Conservation (phyloP, 2,797 vertebrate species). For the Xenentodon cancila region DNA sequence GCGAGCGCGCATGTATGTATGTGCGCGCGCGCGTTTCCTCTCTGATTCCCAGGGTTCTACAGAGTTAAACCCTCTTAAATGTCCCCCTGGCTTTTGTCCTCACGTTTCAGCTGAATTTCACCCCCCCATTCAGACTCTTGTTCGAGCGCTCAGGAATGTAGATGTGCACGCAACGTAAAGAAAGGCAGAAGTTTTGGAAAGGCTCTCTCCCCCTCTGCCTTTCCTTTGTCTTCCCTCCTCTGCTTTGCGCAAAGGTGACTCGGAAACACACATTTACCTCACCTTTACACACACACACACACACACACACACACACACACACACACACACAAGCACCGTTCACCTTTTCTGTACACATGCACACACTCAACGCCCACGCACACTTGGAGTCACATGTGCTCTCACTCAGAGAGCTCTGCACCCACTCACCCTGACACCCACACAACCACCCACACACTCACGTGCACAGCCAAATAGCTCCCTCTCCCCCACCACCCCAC, state of each 20-base stretch:
- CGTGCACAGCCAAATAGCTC: conserved; percentile 78
- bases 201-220: background rate
- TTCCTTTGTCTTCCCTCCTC: conserved; percentile 3
- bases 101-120: conserved; percentile 82
- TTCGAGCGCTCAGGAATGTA: conserved; percentile 77
- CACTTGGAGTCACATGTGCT: conserved; percentile 75
- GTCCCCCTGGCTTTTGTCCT: conserved; percentile 84
- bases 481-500: conserved; percentile 63
- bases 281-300: conserved; percentile 55
- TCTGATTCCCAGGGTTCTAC: conserved; percentile 80
- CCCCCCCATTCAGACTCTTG: conserved; percentile 75
- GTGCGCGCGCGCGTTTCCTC: conserved; percentile 53
- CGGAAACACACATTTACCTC: conserved; percentile 56
- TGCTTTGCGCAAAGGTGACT: conserved; percentile 54
- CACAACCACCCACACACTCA: conserved; percentile 82
- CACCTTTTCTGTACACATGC: conserved; percentile 22
- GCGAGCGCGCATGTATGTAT: conserved; percentile 20
- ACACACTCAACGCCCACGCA: conserved; percentile 61
- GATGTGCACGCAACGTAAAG: conserved; percentile 53
- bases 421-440: conserved; percentile 82
- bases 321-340: conserved; percentile 15
- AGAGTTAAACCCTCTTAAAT: conserved; percentile 82
- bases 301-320: too few relatives aligned
- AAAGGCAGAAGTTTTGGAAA: conserved; percentile 41
- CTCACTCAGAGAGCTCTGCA: conserved; percentile 79